Percentiles rank a stretch among this genome's conserved stretches.
Conservation (phyloP, 2,797 vertebrate species). For the Malacoraja senta region DNA sequence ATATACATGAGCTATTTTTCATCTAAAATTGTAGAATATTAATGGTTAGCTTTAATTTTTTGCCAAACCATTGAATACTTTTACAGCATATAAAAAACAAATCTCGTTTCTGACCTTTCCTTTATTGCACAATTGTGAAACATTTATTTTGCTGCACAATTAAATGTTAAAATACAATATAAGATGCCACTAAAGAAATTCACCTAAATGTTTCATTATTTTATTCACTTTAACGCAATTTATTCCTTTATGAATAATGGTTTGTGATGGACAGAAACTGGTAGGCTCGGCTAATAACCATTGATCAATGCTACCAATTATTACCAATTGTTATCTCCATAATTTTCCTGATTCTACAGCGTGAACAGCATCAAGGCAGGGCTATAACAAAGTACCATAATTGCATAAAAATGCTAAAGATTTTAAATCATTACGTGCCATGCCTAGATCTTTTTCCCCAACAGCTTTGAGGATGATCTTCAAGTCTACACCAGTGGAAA, state of each 20-base stretch:
- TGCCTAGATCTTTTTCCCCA: slow-evolving; percentile 54
- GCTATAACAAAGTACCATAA: slow-evolving; percentile 63
- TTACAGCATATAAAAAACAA: slow-evolving; percentile 25
- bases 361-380: slow-evolving; percentile 45
- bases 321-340: slow-evolving; percentile 44
- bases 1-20: background rate
- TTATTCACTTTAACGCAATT: slow-evolving; percentile 51
- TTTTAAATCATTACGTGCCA: slow-evolving; percentile 59
- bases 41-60: slow-evolving; percentile 29
- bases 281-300: slow-evolving; percentile 54
- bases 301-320: slow-evolving; percentile 57
- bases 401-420: slow-evolving; percentile 72
- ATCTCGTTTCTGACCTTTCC: slow-evolving; percentile 7
- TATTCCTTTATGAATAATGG: slow-evolving; percentile 51
- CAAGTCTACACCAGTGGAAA: slow-evolving; percentile 44
- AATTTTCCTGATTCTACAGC: slow-evolving; percentile 46
- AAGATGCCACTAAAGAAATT: slow-evolving; percentile 18
- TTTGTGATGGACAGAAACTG: slow-evolving; percentile 45
- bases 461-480: slow-evolving; percentile 44
- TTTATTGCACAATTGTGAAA: slow-evolving; percentile 33
- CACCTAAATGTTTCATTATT: slow-evolving; percentile 52
- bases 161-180: slow-evolving; percentile 20
- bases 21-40: background rate
- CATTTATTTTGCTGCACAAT: slow-evolving; percentile 18
- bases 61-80: slow-evolving; percentile 27